A percentile compares a stretch with the other conserved stretches of the same genome.
These are phyloP conservation scores for Heliocidaris erythrogramma DNA, from an alignment of 35 echinoderm and acorn worm genomes.

Conservation along the genomic window DNA sequence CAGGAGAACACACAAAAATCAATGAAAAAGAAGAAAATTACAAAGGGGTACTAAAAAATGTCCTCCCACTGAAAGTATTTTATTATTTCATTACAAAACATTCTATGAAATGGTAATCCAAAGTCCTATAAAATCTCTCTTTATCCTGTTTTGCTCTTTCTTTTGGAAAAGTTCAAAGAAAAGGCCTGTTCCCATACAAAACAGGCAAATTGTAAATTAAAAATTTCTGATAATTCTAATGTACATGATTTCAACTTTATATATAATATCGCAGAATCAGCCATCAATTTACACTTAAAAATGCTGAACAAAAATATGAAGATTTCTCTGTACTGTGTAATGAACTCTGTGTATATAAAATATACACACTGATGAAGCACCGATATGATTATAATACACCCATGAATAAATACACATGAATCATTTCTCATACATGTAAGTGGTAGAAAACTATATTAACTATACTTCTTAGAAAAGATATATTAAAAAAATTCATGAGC, in stretches of 20 bases:
- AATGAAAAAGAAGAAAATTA: background rate
- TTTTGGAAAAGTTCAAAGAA: too few relatives aligned
- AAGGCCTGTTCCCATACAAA: too few relatives aligned
- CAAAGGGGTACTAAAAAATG: background rate
- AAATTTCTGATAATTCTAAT: too few relatives aligned
- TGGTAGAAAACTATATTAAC: too few relatives aligned
- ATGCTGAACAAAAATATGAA: background rate
- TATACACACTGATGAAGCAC: background rate
- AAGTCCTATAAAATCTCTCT: too few relatives aligned
- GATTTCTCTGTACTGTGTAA: background rate
- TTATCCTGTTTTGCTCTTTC: too few relatives aligned
- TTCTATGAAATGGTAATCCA: background rate
- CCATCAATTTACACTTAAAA: background rate
- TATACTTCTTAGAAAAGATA: too few relatives aligned
- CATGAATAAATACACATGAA: background rate
- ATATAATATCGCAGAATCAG: too few relatives aligned
- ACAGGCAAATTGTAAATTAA: too few relatives aligned
- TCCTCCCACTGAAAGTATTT: too few relatives aligned
- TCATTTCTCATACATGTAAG: background rate
- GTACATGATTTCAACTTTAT: too few relatives aligned
- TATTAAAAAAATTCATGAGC: too few relatives aligned
- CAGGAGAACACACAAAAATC: background rate
- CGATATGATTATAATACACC: background rate
- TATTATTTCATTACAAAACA: background rate
- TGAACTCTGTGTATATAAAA: background rate